phyloP scores from a whole-genome alignment of 2,888 invertebrate genomes.

The Xestia sexstrigata region DNA sequence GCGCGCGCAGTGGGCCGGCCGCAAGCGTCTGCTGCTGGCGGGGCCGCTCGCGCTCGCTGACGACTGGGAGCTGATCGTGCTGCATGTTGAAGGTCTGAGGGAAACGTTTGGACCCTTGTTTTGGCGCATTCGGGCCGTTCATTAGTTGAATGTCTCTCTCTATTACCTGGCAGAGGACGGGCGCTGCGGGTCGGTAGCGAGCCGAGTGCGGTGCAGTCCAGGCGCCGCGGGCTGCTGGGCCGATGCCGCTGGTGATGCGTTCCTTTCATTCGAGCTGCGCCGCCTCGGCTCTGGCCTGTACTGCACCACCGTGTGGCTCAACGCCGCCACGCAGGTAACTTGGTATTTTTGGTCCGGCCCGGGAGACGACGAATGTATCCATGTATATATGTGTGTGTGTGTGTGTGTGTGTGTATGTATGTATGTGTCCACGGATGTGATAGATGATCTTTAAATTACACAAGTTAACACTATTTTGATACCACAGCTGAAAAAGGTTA shows the following conservation, averaged over 20 bases:
- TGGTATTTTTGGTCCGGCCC: neutral
- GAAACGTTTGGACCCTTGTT: too few relatives aligned
- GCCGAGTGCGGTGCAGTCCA: slow-evolving; percentile 76
- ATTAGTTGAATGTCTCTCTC: neutral
- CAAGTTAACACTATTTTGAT: too few relatives aligned
- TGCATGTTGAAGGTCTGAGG: slow-evolving; percentile 67
- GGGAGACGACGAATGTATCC: too few relatives aligned
- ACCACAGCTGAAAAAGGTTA: too few relatives aligned
- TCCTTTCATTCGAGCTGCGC: slow-evolving; percentile 77
- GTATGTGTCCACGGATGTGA: too few relatives aligned
- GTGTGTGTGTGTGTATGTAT: too few relatives aligned
- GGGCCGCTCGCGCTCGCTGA: slow-evolving; percentile 77
- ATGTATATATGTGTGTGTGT: too few relatives aligned
- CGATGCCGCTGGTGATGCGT: slow-evolving; percentile 70
- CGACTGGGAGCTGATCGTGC: slow-evolving; percentile 79
- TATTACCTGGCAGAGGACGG: slow-evolving; percentile 62
- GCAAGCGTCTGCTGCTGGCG: slow-evolving; percentile 75
- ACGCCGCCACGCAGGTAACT: slow-evolving; percentile 80
- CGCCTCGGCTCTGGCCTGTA: slow-evolving; percentile 74
- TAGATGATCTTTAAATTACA: too few relatives aligned
- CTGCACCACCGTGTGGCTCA: slow-evolving; percentile 81
- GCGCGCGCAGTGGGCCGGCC: slow-evolving; percentile 69
- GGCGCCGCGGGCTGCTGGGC: slow-evolving; percentile 77
- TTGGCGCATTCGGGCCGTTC: neutral
- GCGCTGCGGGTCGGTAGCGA: slow-evolving; percentile 62